Conservation (phyloP, 2,113 vertebrate genomes). For the Ailurus styani region DNA sequence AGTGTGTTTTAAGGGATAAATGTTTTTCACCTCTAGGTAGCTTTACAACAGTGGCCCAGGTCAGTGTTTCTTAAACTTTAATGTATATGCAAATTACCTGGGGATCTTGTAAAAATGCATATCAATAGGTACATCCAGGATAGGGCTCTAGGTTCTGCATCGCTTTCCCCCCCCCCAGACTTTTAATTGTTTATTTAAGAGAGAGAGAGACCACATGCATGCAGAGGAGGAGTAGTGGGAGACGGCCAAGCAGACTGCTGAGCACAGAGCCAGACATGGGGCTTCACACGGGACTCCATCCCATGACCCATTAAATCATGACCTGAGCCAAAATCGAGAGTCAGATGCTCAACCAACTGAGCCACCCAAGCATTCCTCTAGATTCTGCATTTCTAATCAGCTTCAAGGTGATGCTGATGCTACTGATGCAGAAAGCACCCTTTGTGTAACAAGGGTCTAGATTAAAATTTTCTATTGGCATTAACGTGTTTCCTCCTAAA, state of each 20-base stretch:
- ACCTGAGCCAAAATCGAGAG: background rate
- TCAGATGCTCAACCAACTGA: background rate
- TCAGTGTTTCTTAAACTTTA: background rate
- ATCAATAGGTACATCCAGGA: background rate
- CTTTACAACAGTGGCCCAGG: background rate
- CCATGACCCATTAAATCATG: background rate
- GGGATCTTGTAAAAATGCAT: background rate
- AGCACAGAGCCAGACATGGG: background rate
- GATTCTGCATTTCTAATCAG: background rate
- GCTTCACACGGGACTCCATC: background rate
- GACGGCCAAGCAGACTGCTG: background rate
- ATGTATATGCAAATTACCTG: background rate
- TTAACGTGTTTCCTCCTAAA: background rate
- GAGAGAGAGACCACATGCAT: accelerated
- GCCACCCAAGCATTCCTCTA: background rate
- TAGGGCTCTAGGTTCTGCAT: background rate
- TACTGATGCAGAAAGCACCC: background rate
- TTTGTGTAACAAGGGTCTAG: background rate
- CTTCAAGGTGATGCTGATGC: background rate
- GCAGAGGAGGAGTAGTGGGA: background rate
- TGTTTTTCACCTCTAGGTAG: background rate
- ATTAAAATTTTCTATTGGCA: background rate
- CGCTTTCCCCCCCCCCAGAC: too few relatives aligned
- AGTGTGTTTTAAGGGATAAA: background rate
- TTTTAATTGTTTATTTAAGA: too few relatives aligned